Evolutionary conservation across 2,888 invertebrate species (phyloP), one percentile per base, ranked within the genome.

Genomic region (Seira sanloemensis): DNA sequence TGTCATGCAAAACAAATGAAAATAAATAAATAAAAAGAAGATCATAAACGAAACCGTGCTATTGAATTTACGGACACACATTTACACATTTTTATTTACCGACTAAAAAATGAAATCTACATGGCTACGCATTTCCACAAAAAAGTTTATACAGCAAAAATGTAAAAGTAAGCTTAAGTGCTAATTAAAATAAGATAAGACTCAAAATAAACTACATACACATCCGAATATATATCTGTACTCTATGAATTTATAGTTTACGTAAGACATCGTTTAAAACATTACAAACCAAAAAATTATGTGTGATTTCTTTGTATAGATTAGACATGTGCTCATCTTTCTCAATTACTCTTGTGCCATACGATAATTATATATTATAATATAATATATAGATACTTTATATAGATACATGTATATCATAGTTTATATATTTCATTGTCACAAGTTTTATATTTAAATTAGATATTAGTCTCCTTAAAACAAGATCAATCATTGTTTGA

Each of bases 401-500:
- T 72, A 37, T 71, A 37, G n/a, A 62, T 65, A 72, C 58, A 68
- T 71, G 54, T 69, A 71, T n/a, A n/a, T n/a, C 65, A 72, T 72
- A 67, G 37, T 66, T 25, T 73, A 69, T 68, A 69, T 80, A 74
- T 66, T 80, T 80, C 80, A 80, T 80, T 80, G 80, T 80, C 80
- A 80, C 80, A 80, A 80, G 80, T 80, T 80, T 78, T 72, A 58
- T 65, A 16, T 80, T 80, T 74, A 80, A 80, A 74, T 80, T 74
- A 80, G 80, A 68, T 80, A 80, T 80, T 80, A 80, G 80, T 80
- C 80, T 80, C 80, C 80, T 73, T 75, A 80, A 27, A 37, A 75
- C 80, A 80, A 80, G 80, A 80, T 80, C 80, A 80, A 80, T 80
- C 80, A 80, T 80, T 71, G 71, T 73, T 67, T 50, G 67, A 73